Conservation (phyloP, 2,888 invertebrate genomes). For the Lamellibrachia columna region DNA sequence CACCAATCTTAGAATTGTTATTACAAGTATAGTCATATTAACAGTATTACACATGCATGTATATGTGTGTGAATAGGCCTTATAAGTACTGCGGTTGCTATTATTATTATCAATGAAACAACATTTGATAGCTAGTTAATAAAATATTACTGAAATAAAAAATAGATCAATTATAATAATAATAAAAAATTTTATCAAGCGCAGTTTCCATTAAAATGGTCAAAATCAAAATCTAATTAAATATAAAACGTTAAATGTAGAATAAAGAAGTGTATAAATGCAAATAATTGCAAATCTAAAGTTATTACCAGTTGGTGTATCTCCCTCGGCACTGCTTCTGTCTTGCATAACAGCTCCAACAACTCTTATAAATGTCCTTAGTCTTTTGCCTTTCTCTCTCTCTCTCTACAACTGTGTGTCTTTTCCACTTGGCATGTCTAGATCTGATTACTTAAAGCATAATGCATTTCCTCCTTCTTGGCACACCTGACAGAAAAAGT, state of each 20-base stretch:
- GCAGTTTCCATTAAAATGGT: no score
- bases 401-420: not conserved
- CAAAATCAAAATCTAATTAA: no score
- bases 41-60: not conserved
- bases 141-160: not conserved
- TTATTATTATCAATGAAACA: not conserved
- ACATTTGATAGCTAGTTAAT: not conserved
- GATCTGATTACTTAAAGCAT: not conserved
- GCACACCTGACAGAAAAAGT: not conserved
- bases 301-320: not conserved
- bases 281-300: not conserved
- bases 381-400: not conserved
- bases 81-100: not conserved
- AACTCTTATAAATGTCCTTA: not conserved
- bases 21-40: not conserved
- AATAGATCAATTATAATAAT: not conserved
- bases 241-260: no score
- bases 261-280: no score
- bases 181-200: no score
- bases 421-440: constrained; percentile 4
- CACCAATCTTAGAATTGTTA: no score
- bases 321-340: not conserved
- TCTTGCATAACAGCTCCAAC: not conserved
- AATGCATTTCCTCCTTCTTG: not conserved
- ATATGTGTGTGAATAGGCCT: not conserved